phyloP scores from a whole-genome alignment of 2,888 invertebrate genomes.

The Metopia argyrocephala region DNA sequence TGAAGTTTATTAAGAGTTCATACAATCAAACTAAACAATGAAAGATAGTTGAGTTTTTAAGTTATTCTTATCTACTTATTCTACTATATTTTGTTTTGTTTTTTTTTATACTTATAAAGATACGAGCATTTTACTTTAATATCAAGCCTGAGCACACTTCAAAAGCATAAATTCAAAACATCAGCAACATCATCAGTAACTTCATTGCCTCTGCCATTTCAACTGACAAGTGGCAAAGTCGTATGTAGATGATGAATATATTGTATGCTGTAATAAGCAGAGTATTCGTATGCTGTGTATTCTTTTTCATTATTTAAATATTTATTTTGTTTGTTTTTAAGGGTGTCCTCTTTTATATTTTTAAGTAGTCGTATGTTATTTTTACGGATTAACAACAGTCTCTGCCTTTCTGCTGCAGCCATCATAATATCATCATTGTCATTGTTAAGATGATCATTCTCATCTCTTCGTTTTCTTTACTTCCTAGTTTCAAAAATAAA shows the following conservation, averaged over 20 bases:
- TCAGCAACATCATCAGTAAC: slow-evolving; percentile 13
- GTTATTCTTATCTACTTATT: slow-evolving; percentile 7
- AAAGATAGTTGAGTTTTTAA: slow-evolving; percentile 15
- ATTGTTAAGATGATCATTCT: not conserved
- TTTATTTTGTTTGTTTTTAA: not conserved
- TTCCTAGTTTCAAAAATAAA: slow-evolving; percentile 23
- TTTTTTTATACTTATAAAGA: not conserved
- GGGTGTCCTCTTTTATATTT: not conserved
- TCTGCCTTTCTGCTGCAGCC: not conserved
- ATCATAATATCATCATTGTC: slow-evolving; percentile 9
- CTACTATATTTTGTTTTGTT: not conserved
- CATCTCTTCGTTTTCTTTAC: slow-evolving; percentile 10
- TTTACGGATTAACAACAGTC: not conserved
- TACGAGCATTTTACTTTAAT: slow-evolving; percentile 10
- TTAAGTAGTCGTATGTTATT: too few relatives aligned
- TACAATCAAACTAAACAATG: not conserved
- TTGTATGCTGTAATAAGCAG: not conserved
- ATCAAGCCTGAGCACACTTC: slow-evolving; percentile 45
- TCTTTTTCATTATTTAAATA: slow-evolving; percentile 36
- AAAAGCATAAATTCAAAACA: too few relatives aligned
- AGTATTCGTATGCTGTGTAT: slow-evolving; percentile 3
- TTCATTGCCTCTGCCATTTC: not conserved
- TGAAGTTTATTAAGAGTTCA: not conserved
- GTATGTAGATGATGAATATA: not conserved
- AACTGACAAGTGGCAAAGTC: not conserved